Base-by-base conservation (phyloP, 2,888 invertebrate species). In the Drosophila flavopinicola region DNA sequence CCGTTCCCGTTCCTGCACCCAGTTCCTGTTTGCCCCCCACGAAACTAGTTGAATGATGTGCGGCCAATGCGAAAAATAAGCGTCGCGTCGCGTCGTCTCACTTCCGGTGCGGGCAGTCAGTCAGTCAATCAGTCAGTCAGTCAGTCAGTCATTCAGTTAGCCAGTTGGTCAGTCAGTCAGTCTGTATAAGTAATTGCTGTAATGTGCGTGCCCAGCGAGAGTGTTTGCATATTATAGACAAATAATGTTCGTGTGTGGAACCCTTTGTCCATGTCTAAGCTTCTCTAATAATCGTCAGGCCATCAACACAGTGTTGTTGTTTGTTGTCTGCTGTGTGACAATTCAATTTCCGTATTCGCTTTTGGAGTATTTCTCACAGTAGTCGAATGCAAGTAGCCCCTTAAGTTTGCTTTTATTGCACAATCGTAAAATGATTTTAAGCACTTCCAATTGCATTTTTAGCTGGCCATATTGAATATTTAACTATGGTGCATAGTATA, bases 181-280 rank as follows among this genome's bases (percentile, higher is more conserved):
- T 37, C n/a, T 13, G 29, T 38, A 42, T 45, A 66, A 58, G 72
- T 72, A 85, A 78, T 79, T 66, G 68, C 60, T 68, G 42, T 58
- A 80, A 75, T 85, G 85, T 82, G 75, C 78, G 75, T 85, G 79
- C 68, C 27, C 52, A 51, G 17, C 63, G 42, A 66, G 65, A 60
- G 20, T 60, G 54, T 73, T 83, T 69, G 73, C 63, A 64, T 72
- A 82, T 79, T 82, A 85, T 73, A 59, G 6, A 24, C 3, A 25
- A 23, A 38, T 51, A 45, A 37, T 51, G 13, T 15, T 23, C 15
- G n/a, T n/a, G n/a, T n/a, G n/a, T n/a, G n/a, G n/a, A 37, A 58
- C 61, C 52, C 61, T 73, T 58, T 58, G 56, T 24, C 59, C 58
- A 45, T 48, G 41, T 53, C 65, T 61, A 56, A 68, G 44, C 48